Conservation (phyloP, 2,797 vertebrate genomes). For the Epinephelus awoara region DNA sequence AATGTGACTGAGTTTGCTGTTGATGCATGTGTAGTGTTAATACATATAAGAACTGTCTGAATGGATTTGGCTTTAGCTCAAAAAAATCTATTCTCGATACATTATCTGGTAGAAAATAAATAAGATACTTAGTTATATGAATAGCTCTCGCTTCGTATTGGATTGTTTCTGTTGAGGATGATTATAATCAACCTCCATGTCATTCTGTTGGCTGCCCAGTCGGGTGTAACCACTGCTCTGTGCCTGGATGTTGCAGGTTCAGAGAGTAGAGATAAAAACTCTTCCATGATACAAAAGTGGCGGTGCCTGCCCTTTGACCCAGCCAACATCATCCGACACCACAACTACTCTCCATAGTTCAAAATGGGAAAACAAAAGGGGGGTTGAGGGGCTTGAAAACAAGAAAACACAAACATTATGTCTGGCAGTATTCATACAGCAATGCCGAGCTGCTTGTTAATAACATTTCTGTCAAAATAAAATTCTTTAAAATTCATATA, state of each 20-base stretch:
- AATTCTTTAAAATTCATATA: constrained; percentile 11
- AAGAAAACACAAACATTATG: constrained; percentile 13
- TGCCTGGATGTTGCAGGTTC: neutral
- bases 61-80: constrained; percentile 62
- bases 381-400: constrained; percentile 5
- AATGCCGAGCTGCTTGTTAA: constrained; percentile 4
- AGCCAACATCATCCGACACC: constrained; percentile 4
- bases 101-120: constrained; percentile 64
- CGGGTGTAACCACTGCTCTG: neutral
- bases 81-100: constrained; percentile 38
- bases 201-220: constrained; percentile 10
- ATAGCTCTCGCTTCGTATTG: constrained; percentile 6
- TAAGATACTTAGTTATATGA: constrained; percentile 26
- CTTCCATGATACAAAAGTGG: neutral
- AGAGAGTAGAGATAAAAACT: constrained; percentile 11
- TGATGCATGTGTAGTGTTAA: constrained; percentile 23
- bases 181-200: neutral
- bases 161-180: constrained; percentile 56
- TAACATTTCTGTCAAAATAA: constrained; percentile 2
- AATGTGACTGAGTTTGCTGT: constrained; percentile 15
- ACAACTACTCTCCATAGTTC: constrained; percentile 8
- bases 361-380: constrained; percentile 7
- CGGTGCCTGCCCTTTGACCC: neutral
- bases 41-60: constrained; percentile 1
- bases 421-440: constrained; percentile 20